A percentile compares a stretch with the other conserved stretches of the same genome.
phyloP scores from a whole-genome alignment of 2,888 invertebrate species.

The Adelognathus sp. region DNA sequence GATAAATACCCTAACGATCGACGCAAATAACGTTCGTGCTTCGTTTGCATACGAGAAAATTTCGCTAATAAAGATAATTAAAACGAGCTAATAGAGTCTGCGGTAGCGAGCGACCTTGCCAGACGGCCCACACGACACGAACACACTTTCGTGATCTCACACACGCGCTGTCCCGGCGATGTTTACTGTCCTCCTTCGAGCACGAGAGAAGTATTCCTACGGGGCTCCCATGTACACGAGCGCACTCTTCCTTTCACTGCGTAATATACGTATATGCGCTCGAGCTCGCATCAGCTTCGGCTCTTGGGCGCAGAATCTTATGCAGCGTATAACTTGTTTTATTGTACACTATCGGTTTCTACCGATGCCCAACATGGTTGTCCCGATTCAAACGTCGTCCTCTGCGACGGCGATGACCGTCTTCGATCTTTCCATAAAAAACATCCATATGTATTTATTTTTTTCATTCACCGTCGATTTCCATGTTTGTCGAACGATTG shows the following conservation, averaged over 20 bases:
- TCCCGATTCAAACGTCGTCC: conserved; percentile 37
- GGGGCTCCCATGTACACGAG: conserved; percentile 16
- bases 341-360: conserved; percentile 51
- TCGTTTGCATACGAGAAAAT: conserved; percentile 28
- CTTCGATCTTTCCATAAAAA: conserved; percentile 45
- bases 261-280: neutral
- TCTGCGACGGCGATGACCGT: conserved; percentile 9
- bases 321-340: conserved; percentile 2
- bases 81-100: conserved; percentile 46
- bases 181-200: conserved; percentile 47
- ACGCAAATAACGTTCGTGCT: conserved; percentile 4
- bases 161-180: conserved; percentile 22
- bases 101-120: conserved; percentile 46
- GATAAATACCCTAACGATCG: conserved; percentile 24
- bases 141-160: conserved; percentile 40
- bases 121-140: conserved; percentile 47
- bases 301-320: neutral
- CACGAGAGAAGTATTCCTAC: conserved; percentile 39
- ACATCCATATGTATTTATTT: conserved; percentile 50
- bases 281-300: conserved; percentile 10
- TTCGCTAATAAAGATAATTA: conserved; percentile 58
- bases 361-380: conserved; percentile 54
- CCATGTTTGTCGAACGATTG: conserved; percentile 46
- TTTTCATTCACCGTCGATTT: conserved; percentile 30
- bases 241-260: conserved; percentile 54